These are phyloP conservation scores for Karalla daura DNA, from an alignment of 2,797 vertebrate genomes.

Conservation along the genomic window DNA sequence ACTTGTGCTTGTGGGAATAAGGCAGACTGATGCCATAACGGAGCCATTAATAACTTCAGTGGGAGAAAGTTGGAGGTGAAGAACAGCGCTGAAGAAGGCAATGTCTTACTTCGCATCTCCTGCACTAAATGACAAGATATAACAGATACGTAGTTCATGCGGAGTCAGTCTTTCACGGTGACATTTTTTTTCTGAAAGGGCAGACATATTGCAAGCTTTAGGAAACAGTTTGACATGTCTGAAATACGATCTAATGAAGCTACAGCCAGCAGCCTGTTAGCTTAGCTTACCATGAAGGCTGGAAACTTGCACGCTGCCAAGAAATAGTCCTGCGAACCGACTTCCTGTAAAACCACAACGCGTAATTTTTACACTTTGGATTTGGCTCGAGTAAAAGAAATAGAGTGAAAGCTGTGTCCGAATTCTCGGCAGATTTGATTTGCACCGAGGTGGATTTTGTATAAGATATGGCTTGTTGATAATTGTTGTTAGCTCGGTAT, in stretches of 20 bases:
- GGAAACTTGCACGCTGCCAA: not conserved
- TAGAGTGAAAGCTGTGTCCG: not conserved
- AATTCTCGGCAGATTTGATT: not conserved
- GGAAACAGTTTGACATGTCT: not conserved
- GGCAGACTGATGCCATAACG: conserved; percentile 34
- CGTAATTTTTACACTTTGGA: not conserved
- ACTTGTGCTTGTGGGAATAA: conserved; percentile 49
- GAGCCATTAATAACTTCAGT: conserved; percentile 54
- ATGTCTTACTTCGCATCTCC: conserved; percentile 12
- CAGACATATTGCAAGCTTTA: not conserved
- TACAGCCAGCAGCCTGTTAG: not conserved
- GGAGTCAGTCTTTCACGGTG: not conserved
- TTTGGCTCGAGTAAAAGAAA: not conserved
- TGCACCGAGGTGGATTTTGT: not conserved
- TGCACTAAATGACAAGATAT: conserved; percentile 8
- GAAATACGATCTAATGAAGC: not conserved
- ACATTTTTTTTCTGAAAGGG: not conserved
- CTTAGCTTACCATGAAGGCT: not conserved
- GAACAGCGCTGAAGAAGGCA: conserved; percentile 25
- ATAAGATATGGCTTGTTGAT: not conserved
- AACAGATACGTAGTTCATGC: not conserved
- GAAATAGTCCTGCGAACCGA: not conserved
- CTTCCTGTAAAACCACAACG: not conserved
- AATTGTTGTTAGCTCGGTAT: conserved; percentile 23
- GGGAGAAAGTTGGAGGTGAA: conserved; percentile 45